Conservation (phyloP, 53 echinoderm and acorn worm species). For the Zoroaster sp. region DNA sequence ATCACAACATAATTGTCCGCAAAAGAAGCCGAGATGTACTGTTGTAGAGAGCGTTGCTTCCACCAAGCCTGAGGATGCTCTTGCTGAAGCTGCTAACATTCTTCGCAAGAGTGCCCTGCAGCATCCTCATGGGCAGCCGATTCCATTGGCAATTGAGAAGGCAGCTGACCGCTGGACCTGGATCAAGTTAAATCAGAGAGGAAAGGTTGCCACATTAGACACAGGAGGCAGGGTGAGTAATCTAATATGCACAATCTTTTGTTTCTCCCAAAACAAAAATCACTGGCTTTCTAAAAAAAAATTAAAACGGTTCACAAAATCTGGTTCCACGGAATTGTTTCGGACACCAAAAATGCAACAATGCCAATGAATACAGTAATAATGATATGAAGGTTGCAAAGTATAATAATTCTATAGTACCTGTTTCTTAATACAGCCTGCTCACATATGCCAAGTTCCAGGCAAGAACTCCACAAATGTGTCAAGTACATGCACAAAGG, state of each 20-base stretch:
- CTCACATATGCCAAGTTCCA: constrained; percentile 2
- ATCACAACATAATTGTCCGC: neutral
- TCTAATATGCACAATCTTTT: neutral
- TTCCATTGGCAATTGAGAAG: too few species aligned
- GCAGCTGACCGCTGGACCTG: neutral
- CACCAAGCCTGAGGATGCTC: neutral
- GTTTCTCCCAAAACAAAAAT: neutral
- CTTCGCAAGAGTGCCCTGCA: neutral
- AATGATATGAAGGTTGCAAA: too few species aligned
- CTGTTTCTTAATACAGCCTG: neutral
- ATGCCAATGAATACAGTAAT: neutral
- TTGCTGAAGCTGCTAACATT: neutral
- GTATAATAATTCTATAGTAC: too few species aligned
- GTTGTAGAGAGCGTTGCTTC: neutral
- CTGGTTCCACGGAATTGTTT: neutral
- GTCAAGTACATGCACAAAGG: neutral
- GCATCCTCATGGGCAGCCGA: too few species aligned
- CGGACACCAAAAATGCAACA: neutral
- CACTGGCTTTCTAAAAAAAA: too few species aligned
- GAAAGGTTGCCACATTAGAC: neutral
- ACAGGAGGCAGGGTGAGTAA: neutral
- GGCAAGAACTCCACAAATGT: neutral
- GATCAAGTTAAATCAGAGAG: neutral
- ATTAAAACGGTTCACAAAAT: too few species aligned
- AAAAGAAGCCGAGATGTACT: neutral